Evolutionary conservation across 2,113 vertebrate species (phyloP), one percentile per base, ranked within the genome.

Genomic region (Brachionichthys hirsutus): DNA sequence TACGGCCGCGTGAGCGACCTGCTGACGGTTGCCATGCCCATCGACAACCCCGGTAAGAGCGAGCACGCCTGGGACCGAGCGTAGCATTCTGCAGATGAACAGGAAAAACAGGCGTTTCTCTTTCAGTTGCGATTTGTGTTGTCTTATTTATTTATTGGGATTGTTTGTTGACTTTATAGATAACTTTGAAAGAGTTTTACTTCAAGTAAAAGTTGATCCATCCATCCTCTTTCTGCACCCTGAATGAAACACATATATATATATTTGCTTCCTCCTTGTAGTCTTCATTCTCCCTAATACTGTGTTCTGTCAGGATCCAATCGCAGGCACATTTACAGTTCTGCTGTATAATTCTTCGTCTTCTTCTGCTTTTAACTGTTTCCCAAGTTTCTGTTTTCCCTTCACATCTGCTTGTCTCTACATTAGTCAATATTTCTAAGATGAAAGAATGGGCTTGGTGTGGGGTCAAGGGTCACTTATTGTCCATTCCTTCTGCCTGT

Each of bases 1-100:
- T 92, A 92, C 68, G 97, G 97, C 77, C 95, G 94, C 53, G 70
- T 90, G 57, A 98, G 96, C 63, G 92, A 95, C 77, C 87, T 84
- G 61, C 87, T 95, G 75, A 88, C 91, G 15, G 92, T 95, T 6
- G 89, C 91, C 84, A 94, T 96, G 92, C 95, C 95, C 66, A 22
- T 85, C 15, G 87, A 93, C 47, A 92, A 93, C 50, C 40, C 92
- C 65, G 97, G 97, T 99, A 96, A 95, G 95, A 90, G 51, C 13
- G 58, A 52, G 54, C 83, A 50, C 36, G n/a, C 49, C 68, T 38
- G 12, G 52, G 58, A 9, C 48, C 12, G 9, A 62, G 47, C 43
- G 1, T 58, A n/a, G n/a, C n/a, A n/a, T 36, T 35, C 48, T 30
- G 11, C 55, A 19, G 14, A 44, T 1, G 10, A 45, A 45, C 36